Conservation (phyloP, 2,113 vertebrate genomes). For the Pelmatolapia mariae region DNA sequence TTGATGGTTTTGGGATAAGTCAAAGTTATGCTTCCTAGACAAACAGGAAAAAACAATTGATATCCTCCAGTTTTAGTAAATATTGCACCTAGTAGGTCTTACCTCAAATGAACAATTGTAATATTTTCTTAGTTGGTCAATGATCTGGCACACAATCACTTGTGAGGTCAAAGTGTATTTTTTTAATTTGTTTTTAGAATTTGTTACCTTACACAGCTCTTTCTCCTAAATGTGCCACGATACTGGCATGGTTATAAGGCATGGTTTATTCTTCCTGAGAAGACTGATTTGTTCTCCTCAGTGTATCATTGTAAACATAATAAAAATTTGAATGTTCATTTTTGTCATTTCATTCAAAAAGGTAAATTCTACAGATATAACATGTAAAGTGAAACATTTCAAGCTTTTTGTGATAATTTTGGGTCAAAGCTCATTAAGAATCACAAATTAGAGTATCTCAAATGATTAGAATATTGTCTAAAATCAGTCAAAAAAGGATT, state of each 20-base stretch:
- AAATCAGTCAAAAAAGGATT: neutral
- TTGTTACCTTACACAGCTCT: neutral
- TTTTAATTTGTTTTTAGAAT: neutral
- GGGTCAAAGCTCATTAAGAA: neutral
- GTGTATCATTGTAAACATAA: neutral
- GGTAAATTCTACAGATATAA: neutral
- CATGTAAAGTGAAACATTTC: neutral
- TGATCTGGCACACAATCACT: neutral
- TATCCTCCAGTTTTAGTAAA: neutral
- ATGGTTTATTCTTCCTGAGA: neutral
- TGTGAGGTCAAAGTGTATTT: neutral
- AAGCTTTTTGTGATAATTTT: neutral
- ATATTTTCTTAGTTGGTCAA: neutral
- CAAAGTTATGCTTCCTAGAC: neutral
- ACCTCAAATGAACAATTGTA: neutral
- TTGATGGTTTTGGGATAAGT: neutral
- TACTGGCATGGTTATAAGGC: neutral
- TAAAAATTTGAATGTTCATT: neutral
- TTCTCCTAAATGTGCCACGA: neutral
- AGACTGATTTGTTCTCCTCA: neutral
- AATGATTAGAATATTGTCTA: neutral
- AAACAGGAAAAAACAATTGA: neutral
- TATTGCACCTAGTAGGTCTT: neutral
- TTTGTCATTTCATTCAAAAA: neutral
- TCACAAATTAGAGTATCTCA: rapidly evolving